phyloP scores from a whole-genome alignment of 2,797 vertebrate genomes.

The Pseudochaenichthys georgianus region DNA sequence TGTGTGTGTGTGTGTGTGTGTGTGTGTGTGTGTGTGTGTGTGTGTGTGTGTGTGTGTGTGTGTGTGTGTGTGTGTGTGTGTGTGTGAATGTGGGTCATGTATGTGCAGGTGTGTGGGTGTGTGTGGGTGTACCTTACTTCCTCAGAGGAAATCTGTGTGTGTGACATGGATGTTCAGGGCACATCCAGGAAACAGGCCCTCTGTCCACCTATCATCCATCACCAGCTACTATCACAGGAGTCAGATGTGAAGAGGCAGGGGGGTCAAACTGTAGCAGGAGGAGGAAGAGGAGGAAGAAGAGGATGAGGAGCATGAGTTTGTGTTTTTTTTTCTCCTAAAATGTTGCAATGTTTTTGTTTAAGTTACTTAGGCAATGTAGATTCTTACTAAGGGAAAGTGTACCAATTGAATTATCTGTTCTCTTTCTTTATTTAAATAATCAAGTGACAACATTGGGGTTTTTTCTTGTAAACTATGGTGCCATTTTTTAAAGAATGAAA shows the following conservation, averaged over 20 bases:
- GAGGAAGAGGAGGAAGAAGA: constrained; percentile 16
- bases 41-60: neutral
- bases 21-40: too few relatives aligned
- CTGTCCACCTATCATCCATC: constrained; percentile 58
- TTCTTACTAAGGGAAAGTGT: constrained; percentile 5
- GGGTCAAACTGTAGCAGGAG: constrained; percentile 20
- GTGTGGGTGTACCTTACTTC: constrained; percentile 31
- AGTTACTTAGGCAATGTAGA: constrained; percentile 4
- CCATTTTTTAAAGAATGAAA: constrained; percentile 18
- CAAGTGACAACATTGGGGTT: constrained; percentile 11
- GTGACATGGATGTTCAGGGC: constrained; percentile 77
- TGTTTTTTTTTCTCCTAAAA: constrained; percentile 2
- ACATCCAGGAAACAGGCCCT: constrained; percentile 77
- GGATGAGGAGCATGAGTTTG: neutral
- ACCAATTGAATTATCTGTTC: neutral
- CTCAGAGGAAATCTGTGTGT: constrained; percentile 75
- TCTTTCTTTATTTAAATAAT: constrained; percentile 23
- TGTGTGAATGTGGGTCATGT: neutral
- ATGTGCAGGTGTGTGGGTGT: neutral
- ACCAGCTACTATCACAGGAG: constrained; percentile 30
- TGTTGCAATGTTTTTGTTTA: neutral
- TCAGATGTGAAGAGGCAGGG: constrained; percentile 12
- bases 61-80: constrained; percentile 2
- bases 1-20: neutral
- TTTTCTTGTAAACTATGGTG: constrained; percentile 14